phyloP scores from a whole-genome alignment of 2,797 vertebrate genomes.

The Zalophus californianus region DNA sequence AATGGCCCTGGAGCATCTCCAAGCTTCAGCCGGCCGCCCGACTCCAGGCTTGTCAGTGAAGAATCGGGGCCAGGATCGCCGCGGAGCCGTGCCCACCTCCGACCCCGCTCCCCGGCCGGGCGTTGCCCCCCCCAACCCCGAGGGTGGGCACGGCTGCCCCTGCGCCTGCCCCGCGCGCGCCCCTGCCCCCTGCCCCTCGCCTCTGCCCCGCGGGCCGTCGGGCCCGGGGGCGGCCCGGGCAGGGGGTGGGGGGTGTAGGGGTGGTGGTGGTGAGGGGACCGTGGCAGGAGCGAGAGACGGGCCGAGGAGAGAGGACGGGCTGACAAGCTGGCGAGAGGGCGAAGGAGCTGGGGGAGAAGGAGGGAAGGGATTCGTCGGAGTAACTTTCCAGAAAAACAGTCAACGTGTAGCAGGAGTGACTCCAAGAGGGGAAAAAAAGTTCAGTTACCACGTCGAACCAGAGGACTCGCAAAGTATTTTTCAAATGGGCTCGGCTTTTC shows the following conservation, averaged over 20 bases:
- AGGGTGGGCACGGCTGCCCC: conserved; percentile 10
- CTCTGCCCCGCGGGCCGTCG: neutral
- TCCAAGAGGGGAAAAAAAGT: conserved; percentile 76
- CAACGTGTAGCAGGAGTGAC: conserved; percentile 81
- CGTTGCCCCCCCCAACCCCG: neutral
- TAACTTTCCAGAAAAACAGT: conserved; percentile 84
- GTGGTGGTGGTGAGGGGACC: neutral
- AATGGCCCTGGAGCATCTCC: conserved; percentile 55
- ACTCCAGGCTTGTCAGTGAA: conserved; percentile 73
- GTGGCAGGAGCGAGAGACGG: neutral
- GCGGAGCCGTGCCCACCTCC: conserved; percentile 36
- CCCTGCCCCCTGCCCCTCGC: neutral
- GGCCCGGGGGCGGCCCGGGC: neutral
- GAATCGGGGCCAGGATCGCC: conserved; percentile 62
- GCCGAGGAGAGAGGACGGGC: neutral
- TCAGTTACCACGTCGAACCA: conserved; percentile 79
- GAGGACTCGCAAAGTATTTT: conserved; percentile 78
- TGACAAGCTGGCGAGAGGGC: conserved; percentile 74
- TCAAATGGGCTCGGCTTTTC: conserved; percentile 80
- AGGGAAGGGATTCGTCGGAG: conserved; percentile 67
- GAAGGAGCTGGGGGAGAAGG: conserved; percentile 44
- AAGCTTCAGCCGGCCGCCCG: conserved; percentile 42
- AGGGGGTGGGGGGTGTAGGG: too few relatives aligned
- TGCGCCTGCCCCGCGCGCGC: neutral
- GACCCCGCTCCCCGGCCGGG: neutral